A percentile compares a stretch with the other conserved stretches of the same genome.
These are phyloP conservation scores for Drosophila bunnanda DNA, from an alignment of 2,888 invertebrate species.

Conservation along the genomic window DNA sequence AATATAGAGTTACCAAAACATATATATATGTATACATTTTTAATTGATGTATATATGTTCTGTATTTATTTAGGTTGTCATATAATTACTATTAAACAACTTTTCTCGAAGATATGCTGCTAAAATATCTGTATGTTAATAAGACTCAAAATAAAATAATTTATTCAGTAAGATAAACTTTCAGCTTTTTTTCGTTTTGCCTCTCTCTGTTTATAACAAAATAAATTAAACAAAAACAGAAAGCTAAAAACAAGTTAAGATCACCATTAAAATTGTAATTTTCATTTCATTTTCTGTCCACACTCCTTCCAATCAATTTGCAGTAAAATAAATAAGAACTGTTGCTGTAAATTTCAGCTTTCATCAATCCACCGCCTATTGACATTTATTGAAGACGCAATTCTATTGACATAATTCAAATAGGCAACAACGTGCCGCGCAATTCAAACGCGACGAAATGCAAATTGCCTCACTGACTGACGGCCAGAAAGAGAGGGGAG, in stretches of 20 bases:
- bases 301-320: conserved; percentile 1
- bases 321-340: conserved; percentile 14
- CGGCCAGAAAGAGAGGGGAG: neutral
- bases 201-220: neutral
- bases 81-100: no score
- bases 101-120: no score
- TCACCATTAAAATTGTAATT: neutral
- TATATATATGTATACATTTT: no score
- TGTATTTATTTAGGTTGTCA: neutral
- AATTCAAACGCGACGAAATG: conserved; percentile 72
- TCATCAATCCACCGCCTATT: conserved; percentile 47
- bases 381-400: conserved; percentile 73
- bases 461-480: conserved; percentile 57
- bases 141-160: neutral
- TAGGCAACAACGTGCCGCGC: conserved; percentile 73
- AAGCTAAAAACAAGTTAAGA: neutral
- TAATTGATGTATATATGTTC: no score
- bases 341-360: conserved; percentile 31
- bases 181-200: neutral
- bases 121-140: no score
- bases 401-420: conserved; percentile 75
- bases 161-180: no score
- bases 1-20: neutral
- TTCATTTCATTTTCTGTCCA: neutral
- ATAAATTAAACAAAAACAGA: conserved; percentile 3